A percentile compares a stretch with the other conserved stretches of the same genome.
These are phyloP conservation scores for Epinotia bilunana DNA, from an alignment of 2,888 invertebrate genomes.

Conservation along the genomic window DNA sequence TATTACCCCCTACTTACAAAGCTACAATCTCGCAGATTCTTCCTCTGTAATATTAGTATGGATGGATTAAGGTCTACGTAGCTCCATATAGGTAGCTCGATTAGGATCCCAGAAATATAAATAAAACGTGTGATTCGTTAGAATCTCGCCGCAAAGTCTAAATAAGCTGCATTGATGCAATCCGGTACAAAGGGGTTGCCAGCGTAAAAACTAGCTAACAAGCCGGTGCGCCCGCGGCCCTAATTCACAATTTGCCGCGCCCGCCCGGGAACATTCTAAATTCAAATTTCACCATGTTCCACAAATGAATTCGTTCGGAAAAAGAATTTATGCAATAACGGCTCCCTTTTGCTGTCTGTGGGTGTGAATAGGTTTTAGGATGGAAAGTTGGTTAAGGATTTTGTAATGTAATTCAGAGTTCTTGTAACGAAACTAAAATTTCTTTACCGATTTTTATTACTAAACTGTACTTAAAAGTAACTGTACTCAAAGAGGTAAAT, in stretches of 20 bases:
- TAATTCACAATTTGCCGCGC: conserved; percentile 78
- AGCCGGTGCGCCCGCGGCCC: conserved; percentile 73
- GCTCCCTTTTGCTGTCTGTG: conserved; percentile 24
- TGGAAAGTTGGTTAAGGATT: neutral
- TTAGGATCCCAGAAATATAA: conserved; percentile 6
- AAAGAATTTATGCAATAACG: conserved; percentile 56
- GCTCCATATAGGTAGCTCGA: too few relatives aligned
- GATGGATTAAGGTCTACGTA: too few relatives aligned
- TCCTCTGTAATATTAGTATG: too few relatives aligned
- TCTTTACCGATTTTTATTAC: neutral
- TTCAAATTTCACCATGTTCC: conserved; percentile 74
- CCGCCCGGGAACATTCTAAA: conserved; percentile 74
- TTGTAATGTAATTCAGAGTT: conserved; percentile 9
- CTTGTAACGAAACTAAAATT: neutral
- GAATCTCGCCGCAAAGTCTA: conserved; percentile 59
- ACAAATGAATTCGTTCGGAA: conserved; percentile 72
- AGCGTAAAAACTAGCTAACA: conserved; percentile 78
- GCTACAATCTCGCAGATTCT: too few relatives aligned
- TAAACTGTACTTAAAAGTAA: too few relatives aligned
- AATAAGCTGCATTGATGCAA: conserved; percentile 73
- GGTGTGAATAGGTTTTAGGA: conserved; percentile 7
- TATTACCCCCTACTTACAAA: too few relatives aligned
- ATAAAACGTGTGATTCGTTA: conserved; percentile 48
- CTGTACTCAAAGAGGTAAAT: too few relatives aligned
- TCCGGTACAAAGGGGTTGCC: conserved; percentile 77